Evolutionary conservation across 2,113 vertebrate genomes (phyloP).

Genomic region (Pelobates fuscus): DNA sequence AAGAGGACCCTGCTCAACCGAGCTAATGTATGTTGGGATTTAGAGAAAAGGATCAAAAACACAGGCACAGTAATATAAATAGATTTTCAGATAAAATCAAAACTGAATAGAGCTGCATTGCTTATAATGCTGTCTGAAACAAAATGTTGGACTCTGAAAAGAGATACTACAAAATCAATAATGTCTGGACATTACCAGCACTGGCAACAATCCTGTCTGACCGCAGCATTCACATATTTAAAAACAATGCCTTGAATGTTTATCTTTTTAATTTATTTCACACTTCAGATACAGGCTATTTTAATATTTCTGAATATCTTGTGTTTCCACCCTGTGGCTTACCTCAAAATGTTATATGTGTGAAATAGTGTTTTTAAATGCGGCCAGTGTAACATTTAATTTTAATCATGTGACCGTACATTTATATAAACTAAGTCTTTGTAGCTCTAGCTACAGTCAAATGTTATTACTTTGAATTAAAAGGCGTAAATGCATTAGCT

Average conservation of each 20-base stretch:
- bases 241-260: neutral
- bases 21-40: no score
- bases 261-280: neutral
- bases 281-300: neutral
- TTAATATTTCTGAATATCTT: neutral
- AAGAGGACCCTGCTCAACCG: no score
- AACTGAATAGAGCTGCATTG: no score
- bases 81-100: no score
- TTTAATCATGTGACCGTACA: slow-evolving; percentile 1
- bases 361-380: neutral
- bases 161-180: neutral
- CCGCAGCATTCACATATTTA: neutral
- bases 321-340: slow-evolving; percentile 19
- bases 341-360: slow-evolving; percentile 6
- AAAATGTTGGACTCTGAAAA: no score
- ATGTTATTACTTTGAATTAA: slow-evolving; percentile 28
- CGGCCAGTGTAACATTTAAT: slow-evolving; percentile 1
- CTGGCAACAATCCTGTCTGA: neutral
- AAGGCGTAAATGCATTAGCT: neutral
- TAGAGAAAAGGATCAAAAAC: no score
- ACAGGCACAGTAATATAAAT: no score
- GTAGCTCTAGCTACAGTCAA: neutral
- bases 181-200: neutral
- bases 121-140: no score
- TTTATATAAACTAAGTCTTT: neutral